Evolutionary conservation across 2,797 vertebrate species (phyloP), one percentile per base, ranked within the genome.

Genomic region (Sebastes taczanowskii): DNA sequence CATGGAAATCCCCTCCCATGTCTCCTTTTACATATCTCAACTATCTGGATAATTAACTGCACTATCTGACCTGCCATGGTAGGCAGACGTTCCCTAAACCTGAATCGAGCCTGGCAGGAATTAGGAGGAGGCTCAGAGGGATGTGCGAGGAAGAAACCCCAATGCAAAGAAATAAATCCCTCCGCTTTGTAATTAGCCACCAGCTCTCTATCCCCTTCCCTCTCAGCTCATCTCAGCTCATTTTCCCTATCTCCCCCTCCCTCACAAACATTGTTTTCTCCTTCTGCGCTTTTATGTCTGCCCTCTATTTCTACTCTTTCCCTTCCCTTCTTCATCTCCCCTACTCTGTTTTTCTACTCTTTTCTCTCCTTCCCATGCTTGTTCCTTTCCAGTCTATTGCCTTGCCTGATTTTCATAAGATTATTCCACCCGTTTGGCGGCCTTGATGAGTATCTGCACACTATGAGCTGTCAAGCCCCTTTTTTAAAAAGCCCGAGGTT

Each of bases 141-240:
- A 73, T 82, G 71, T 69, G 69, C 71, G 73, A 71, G 85, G 38
- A 38, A 88, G 89, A 91, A 89, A 64, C 22, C 38, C 82, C 65
- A 88, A 86, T 29, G 83, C 86, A 90, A 91, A 93, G 83, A 92
- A 92, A 93, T 93, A 93, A 93, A 94, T 91, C 91, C 86, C 71
- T 20, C 29, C 20, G 29, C 87, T 92, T 91, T 92, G 91, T 93
- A 94, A 94, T 94, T 94, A 94, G 84, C 86, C 85, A 84, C 76
- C 77, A 82, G 88, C 78, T 82, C 72, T 81, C n/a, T 55, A 63
- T 85, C 76, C 59, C 20, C 61, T 78, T 58, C 64, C 78, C 69
- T 71, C 80, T 14, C 76, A 78, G 79, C 83, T 90, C 86, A 71
- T 84, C 80, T 74, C 18, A 32, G 86, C 84, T 87, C 78, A 92